Conservation (phyloP, 2,113 vertebrate species). For the Colistium nudipinnis region DNA sequence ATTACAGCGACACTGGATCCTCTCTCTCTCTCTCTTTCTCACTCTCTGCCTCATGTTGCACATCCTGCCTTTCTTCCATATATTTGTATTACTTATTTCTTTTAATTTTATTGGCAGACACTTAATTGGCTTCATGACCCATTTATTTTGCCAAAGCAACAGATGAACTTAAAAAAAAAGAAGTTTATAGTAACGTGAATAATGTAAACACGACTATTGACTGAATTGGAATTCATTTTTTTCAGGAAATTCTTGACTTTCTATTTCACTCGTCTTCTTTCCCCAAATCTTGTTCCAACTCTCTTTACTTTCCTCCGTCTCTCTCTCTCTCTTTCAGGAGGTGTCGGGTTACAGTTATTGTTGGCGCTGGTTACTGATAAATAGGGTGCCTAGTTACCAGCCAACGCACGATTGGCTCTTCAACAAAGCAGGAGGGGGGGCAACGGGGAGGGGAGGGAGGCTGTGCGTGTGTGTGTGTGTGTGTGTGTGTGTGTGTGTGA, state of each 20-base stretch:
- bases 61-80: slow-evolving; percentile 1
- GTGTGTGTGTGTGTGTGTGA: not conserved
- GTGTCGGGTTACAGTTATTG: slow-evolving; percentile 78
- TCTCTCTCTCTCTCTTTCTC: slow-evolving; percentile 19
- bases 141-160: not conserved
- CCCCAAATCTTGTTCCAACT: slow-evolving; percentile 35
- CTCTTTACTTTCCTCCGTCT: slow-evolving; percentile 42
- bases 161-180: not conserved
- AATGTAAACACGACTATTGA: not conserved
- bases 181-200: not conserved
- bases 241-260: slow-evolving; percentile 7
- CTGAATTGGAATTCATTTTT: not conserved
- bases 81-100: not conserved
- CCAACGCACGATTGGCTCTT: slow-evolving; percentile 68
- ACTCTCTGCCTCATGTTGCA: slow-evolving; percentile 7
- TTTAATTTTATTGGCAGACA: not conserved
- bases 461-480: not conserved
- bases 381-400: slow-evolving; percentile 80
- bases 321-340: slow-evolving; percentile 61
- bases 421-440: slow-evolving; percentile 61
- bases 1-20: slow-evolving; percentile 64
- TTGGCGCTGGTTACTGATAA: slow-evolving; percentile 80
- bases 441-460: slow-evolving; percentile 2
- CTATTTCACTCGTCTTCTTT: slow-evolving; percentile 21
- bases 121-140: not conserved